These are phyloP conservation scores for Drosophila virilis DNA, from an alignment of 1,140 invertebrate genomes.

Conservation along the genomic window DNA sequence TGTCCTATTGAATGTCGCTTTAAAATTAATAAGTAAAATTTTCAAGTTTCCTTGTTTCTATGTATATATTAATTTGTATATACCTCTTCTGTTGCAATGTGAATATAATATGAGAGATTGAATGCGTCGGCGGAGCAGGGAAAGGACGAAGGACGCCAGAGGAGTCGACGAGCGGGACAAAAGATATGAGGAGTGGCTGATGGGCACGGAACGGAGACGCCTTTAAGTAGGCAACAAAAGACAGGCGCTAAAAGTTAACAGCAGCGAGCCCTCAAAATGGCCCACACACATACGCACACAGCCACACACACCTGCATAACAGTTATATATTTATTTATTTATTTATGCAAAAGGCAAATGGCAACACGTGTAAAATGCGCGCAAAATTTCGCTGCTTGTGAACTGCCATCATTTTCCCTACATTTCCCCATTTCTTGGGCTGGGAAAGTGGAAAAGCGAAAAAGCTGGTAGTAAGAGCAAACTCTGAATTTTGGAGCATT, in stretches of 20 bases:
- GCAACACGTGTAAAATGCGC: constrained; percentile 63
- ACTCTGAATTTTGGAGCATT: constrained; percentile 12
- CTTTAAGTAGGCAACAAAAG: constrained; percentile 63
- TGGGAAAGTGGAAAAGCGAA: not conserved
- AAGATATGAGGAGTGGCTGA: not conserved
- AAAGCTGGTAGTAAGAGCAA: not conserved
- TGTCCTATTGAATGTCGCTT: no score
- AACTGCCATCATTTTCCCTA: constrained; percentile 15
- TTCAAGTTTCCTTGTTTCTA: no score
- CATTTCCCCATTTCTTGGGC: constrained; percentile 2
- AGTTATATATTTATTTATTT: constrained; percentile 72
- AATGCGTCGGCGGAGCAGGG: constrained; percentile 48
- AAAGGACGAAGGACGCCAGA: constrained; percentile 26
- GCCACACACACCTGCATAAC: constrained; percentile 6
- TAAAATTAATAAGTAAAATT: no score
- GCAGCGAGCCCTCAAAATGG: constrained; percentile 47
- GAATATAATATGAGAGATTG: constrained; percentile 69
- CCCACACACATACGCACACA: constrained; percentile 19
- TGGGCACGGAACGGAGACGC: constrained; percentile 21
- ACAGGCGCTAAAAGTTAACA: constrained; percentile 58
- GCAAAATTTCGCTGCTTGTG: constrained; percentile 43
- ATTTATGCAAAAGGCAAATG: constrained; percentile 62
- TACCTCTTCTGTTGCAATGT: constrained; percentile 44
- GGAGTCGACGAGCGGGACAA: not conserved
- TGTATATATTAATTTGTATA: no score